These are phyloP conservation scores for Ceratina australensis DNA, from an alignment of 1,140 invertebrate genomes.

Conservation along the genomic window DNA sequence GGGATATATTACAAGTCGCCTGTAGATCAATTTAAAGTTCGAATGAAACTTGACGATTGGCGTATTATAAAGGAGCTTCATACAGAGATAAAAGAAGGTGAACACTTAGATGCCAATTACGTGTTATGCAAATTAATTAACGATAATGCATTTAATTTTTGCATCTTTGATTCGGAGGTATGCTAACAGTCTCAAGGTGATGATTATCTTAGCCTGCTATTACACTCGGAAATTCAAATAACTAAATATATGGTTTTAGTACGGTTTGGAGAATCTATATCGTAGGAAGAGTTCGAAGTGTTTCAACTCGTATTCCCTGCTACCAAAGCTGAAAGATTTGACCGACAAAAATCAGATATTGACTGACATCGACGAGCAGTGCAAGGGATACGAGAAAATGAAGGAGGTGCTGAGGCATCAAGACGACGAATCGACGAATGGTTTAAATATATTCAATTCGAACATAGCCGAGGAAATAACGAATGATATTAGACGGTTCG, in stretches of 20 bases:
- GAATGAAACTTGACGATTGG: constrained; percentile 71
- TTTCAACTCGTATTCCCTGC: constrained; percentile 63
- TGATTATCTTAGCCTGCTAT: not conserved
- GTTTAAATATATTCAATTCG: constrained; percentile 63
- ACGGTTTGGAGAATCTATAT: constrained; percentile 68
- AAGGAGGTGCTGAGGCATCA: constrained; percentile 48
- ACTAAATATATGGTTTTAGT: constrained; percentile 55
- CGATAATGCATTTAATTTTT: constrained; percentile 70
- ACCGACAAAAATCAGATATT: constrained; percentile 54
- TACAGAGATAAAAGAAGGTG: constrained; percentile 63
- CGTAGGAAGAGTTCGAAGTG: constrained; percentile 41
- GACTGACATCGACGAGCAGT: constrained; percentile 58
- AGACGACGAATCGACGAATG: not conserved
- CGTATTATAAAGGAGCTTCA: constrained; percentile 65
- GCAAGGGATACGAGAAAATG: constrained; percentile 63
- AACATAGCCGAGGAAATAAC: constrained; percentile 59
- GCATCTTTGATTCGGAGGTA: constrained; percentile 72
- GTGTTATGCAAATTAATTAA: constrained; percentile 73
- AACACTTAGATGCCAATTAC: constrained; percentile 74
- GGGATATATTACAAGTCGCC: constrained; percentile 76
- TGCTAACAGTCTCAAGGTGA: not conserved
- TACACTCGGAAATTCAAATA: not conserved
- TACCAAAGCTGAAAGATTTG: constrained; percentile 59
- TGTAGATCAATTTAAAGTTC: constrained; percentile 68
- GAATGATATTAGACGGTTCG: constrained; percentile 44